phyloP scores from a whole-genome alignment of 2,888 invertebrate genomes.

The Epistrophella euchroma region DNA sequence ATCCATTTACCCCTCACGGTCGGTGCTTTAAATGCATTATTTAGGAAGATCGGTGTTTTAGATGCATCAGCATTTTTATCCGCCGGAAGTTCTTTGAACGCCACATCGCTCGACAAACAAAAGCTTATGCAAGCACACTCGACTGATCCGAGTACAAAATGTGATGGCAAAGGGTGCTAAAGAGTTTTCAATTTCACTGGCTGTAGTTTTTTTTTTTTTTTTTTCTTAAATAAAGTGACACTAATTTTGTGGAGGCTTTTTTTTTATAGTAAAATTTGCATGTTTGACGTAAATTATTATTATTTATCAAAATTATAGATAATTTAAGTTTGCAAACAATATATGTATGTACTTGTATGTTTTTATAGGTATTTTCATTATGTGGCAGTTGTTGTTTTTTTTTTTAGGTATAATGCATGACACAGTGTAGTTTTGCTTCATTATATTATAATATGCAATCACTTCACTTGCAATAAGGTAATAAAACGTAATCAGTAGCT shows the following conservation, averaged over 20 bases:
- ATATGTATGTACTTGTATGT: not conserved
- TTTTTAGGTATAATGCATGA: slow-evolving; percentile 49
- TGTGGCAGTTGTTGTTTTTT: slow-evolving; percentile 3
- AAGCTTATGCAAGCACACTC: slow-evolving; percentile 52
- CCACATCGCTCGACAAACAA: slow-evolving; percentile 24
- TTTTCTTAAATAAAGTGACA: slow-evolving; percentile 47
- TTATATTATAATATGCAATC: slow-evolving; percentile 70
- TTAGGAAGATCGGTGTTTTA: slow-evolving; percentile 56
- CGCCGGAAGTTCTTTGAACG: slow-evolving; percentile 63
- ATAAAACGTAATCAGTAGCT: slow-evolving; percentile 56
- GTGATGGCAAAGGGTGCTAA: slow-evolving; percentile 10
- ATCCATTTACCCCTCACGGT: slow-evolving; percentile 31
- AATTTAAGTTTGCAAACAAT: slow-evolving; percentile 50
- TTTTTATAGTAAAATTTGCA: slow-evolving; percentile 63
- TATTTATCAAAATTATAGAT: slow-evolving; percentile 64
- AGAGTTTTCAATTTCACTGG: slow-evolving; percentile 43
- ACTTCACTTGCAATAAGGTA: slow-evolving; percentile 66
- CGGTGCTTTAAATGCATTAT: slow-evolving; percentile 64
- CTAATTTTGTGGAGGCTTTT: slow-evolving; percentile 48
- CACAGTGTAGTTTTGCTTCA: slow-evolving; percentile 51
- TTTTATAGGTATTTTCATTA: not conserved
- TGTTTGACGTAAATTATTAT: slow-evolving; percentile 68
- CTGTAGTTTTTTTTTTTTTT: too few relatives aligned
- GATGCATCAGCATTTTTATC: slow-evolving; percentile 64
- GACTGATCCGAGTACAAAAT: slow-evolving; percentile 1